phyloP scores from a whole-genome alignment of 2,888 invertebrate genomes.

The Athalia circularis region DNA sequence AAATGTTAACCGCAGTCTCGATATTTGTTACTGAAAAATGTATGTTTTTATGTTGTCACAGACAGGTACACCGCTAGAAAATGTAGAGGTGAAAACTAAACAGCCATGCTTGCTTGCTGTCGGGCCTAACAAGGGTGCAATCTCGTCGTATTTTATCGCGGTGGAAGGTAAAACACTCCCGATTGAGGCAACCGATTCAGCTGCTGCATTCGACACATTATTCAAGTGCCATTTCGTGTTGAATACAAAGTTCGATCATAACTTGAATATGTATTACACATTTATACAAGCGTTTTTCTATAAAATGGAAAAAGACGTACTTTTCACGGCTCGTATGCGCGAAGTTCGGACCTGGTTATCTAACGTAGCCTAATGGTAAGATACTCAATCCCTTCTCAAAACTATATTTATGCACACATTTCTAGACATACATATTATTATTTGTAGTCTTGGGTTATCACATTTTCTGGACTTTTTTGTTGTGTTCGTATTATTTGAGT shows the following conservation, averaged over 20 bases:
- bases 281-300: constrained; percentile 44
- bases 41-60: constrained; percentile 4
- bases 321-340: constrained; percentile 27
- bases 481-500: too few relatives aligned
- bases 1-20: too few relatives aligned
- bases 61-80: constrained; percentile 35
- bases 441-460: too few relatives aligned
- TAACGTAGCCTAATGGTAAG: neutral
- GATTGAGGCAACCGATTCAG: constrained; percentile 14
- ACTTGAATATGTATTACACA: constrained; percentile 33
- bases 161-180: neutral
- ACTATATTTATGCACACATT: neutral
- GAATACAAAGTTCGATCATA: constrained; percentile 31
- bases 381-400: neutral
- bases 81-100: constrained; percentile 24
- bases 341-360: constrained; percentile 6
- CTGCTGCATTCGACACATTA: constrained; percentile 44
- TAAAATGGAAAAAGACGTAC: neutral
- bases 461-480: too few relatives aligned
- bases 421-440: too few relatives aligned
- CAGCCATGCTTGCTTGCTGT: constrained; percentile 46
- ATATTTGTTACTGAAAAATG: neutral
- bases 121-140: constrained; percentile 29
- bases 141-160: constrained; percentile 40
- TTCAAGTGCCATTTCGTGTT: constrained; percentile 46